Percentiles rank a stretch among this genome's conserved stretches.
Evolutionary conservation across 1,140 invertebrate species (phyloP).

Genomic region (Phenacoccus solenopsis): DNA sequence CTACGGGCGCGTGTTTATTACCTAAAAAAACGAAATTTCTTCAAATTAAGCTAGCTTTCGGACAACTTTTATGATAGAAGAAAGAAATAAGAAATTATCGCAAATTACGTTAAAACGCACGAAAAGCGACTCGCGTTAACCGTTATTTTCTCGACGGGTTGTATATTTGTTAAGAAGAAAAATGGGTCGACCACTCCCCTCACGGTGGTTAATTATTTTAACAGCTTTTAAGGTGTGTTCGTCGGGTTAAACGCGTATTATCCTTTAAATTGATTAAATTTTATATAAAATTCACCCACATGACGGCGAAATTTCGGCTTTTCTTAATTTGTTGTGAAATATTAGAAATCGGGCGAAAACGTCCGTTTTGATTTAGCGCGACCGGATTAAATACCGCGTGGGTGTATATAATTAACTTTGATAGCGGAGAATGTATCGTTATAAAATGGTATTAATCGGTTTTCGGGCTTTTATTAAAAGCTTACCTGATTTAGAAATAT

Average conservation of each 20-base stretch:
- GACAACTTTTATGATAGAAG: neutral
- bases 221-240: neutral
- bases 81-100: neutral
- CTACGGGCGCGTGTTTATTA: neutral
- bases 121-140: neutral
- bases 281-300: constrained; percentile 9
- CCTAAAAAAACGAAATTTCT: neutral
- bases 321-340: neutral
- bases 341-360: neutral
- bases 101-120: neutral
- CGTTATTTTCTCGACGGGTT: neutral
- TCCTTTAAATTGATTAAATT: constrained; percentile 9
- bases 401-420: neutral
- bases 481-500: neutral
- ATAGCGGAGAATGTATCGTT: neutral
- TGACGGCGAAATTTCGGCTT: neutral
- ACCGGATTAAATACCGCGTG: neutral
- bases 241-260: neutral
- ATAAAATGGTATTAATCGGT: neutral
- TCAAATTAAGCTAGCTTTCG: neutral
- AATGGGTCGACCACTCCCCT: neutral
- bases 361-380: neutral
- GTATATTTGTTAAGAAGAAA: neutral
- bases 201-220: neutral
- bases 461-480: neutral